Evolutionary conservation across 2,797 vertebrate genomes (phyloP).

Genomic region (Peromyscus melanophrys): DNA sequence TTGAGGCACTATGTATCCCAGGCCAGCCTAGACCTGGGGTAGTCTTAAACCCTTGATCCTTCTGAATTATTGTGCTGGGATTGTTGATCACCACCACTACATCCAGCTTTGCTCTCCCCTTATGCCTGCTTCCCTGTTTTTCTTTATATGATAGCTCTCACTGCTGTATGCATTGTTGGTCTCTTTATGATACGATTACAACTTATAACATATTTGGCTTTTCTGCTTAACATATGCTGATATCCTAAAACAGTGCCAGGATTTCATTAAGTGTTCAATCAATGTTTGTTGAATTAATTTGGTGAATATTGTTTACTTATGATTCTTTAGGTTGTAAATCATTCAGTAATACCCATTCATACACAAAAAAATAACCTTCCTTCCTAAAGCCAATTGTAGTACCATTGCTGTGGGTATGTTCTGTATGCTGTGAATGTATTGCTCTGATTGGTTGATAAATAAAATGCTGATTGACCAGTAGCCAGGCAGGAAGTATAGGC

Average conservation of each 20-base stretch:
- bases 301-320: background rate
- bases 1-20: background rate
- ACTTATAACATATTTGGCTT: background rate
- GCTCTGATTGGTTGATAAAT: too few relatives aligned
- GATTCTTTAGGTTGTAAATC: background rate
- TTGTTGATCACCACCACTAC: background rate
- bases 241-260: background rate
- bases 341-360: background rate
- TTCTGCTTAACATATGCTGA: background rate
- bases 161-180: background rate
- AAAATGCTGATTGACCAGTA: too few relatives aligned
- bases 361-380: background rate
- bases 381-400: background rate
- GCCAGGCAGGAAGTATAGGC: too few relatives aligned
- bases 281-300: constrained; percentile 10
- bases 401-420: too few relatives aligned
- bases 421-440: too few relatives aligned
- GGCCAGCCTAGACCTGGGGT: background rate
- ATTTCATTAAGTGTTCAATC: background rate
- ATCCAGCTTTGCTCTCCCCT: background rate
- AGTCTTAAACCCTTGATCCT: background rate
- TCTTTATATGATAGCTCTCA: background rate
- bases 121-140: background rate
- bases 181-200: background rate
- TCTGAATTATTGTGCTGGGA: background rate